These are phyloP conservation scores for Stenurella melanura DNA, from an alignment of 2,888 invertebrate genomes.

Conservation along the genomic window DNA sequence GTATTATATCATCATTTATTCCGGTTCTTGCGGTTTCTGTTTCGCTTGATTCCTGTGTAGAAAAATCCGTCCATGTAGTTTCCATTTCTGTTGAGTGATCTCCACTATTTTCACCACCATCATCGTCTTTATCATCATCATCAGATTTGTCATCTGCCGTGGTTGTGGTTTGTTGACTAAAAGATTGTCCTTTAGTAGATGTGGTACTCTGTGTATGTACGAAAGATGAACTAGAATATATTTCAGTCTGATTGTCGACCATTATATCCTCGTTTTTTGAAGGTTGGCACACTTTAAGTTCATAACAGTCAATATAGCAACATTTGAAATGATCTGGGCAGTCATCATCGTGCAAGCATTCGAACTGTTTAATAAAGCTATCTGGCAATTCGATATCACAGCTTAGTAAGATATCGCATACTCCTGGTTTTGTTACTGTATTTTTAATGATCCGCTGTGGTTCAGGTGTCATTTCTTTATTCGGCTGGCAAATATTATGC, in stretches of 20 bases:
- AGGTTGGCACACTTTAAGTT: conserved; percentile 18
- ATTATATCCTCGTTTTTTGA: background rate
- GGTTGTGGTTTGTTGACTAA: background rate
- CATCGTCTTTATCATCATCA: background rate
- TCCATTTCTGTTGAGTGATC: background rate
- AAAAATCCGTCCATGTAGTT: background rate
- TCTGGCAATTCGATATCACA: conserved; percentile 8
- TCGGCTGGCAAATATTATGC: conserved; percentile 16
- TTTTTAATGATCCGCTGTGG: background rate
- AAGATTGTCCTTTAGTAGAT: background rate
- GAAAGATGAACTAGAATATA: background rate
- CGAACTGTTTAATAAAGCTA: background rate
- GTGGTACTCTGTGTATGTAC: background rate
- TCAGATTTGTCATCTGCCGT: background rate
- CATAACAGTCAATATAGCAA: conserved; percentile 15
- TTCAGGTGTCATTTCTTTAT: background rate
- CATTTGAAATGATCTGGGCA: conserved; percentile 25
- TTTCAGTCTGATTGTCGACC: no score
- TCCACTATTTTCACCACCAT: background rate
- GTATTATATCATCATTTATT: background rate
- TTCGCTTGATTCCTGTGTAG: background rate
- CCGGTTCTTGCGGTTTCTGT: background rate
- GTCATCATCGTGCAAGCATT: conserved; percentile 24
- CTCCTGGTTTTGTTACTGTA: background rate
- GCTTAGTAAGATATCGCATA: background rate